Base-by-base conservation (phyloP, 1,140 invertebrate species). In the Saccostrea echinata region DNA sequence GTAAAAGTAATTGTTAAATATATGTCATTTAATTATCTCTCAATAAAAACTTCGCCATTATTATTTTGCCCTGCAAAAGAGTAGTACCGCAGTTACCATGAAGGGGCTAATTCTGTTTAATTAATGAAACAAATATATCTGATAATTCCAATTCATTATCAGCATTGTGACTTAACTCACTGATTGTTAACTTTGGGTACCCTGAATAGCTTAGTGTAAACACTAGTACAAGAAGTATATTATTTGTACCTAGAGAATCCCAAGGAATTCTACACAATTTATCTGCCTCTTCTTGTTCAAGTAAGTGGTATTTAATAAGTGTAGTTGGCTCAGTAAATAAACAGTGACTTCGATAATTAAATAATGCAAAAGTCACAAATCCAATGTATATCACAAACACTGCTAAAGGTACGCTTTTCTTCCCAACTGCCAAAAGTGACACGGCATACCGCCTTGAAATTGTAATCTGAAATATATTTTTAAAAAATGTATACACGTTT, bases 311-410 rank as follows among this genome's bases (percentile, higher is more conserved):
- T 84, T 90, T 81, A 12, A 91, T 84, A 24, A 92, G 53, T 11
- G 89, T 88, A 55, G 92, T 85, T 16, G 92, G 92, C 85, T 90
- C 90, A 27, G 91, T 91, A 61, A 91, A 91, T 8, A 90, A 85
- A 87, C 92, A 93, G 64, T 92, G 90, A 24, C 90, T 91, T 35
- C 86, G 81, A 68, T 92, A 93, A 84, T 92, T 93, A 84, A 92
- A 91, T 52, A 93, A 82, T 1, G 93, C 90, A 86, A 92, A 93
- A 2, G 88, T 83, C 57, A 92, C 85, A 71, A 92, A 35, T 4
- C 85, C 84, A 64, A 91, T 88, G 71, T 91, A 91, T 13, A 90
- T 82, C 71, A 92, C 81, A 3, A 71, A 61, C 1, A 88, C 57
- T 27, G 68, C 27, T 16, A 85, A 81, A 52, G 84, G 61, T 3